Conservation (phyloP, 1,140 invertebrate species). For the Penaeus vannamei region DNA sequence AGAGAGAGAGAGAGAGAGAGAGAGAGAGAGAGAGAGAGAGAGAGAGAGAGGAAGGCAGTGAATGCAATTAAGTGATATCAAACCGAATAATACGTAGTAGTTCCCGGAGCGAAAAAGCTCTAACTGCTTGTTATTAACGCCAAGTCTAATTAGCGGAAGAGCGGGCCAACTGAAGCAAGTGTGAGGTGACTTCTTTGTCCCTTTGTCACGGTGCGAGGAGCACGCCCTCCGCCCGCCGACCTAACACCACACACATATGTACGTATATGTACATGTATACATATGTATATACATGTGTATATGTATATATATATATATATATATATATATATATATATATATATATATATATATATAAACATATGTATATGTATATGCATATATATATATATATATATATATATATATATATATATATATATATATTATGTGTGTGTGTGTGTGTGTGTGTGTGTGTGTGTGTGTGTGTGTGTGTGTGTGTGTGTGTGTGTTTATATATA, state of each 20-base stretch:
- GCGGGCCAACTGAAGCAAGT: too few relatives aligned
- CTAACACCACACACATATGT: not conserved
- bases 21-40: too few relatives aligned
- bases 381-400: constrained; percentile 13
- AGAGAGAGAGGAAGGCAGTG: too few relatives aligned
- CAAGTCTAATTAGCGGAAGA: too few relatives aligned
- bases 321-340: not conserved
- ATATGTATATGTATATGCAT: not conserved
- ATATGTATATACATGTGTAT: not conserved
- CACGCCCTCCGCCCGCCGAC: not conserved
- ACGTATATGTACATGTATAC: not conserved
- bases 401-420: not conserved
- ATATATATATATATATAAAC: constrained; percentile 9
- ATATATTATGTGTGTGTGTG: not conserved
- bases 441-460: not conserved
- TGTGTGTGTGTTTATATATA: constrained; percentile 30
- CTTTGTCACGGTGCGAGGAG: not conserved
- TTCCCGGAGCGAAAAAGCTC: too few relatives aligned
- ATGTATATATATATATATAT: constrained; percentile 4
- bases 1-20: too few relatives aligned
- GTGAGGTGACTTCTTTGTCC: not conserved
- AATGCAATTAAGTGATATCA: too few relatives aligned
- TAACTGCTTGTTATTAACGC: too few relatives aligned
- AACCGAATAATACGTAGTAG: too few relatives aligned
- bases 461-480: not conserved